Conservation (phyloP, 2,888 invertebrate species). For the Harpalus rufipes region DNA sequence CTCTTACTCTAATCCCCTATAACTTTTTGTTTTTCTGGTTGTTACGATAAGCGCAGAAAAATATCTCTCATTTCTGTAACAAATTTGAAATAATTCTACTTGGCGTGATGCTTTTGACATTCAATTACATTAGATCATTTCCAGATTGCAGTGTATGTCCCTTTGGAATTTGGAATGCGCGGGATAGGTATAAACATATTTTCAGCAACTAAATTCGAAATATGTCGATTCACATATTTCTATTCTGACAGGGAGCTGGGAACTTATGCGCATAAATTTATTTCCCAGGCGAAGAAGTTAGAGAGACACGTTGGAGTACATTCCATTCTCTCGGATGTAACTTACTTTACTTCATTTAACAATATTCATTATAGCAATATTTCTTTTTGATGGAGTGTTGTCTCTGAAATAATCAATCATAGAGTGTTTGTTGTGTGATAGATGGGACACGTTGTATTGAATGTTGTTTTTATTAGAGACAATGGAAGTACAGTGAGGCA, state of each 20-base stretch:
- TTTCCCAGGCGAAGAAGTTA: not conserved
- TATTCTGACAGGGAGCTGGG: conserved; percentile 34
- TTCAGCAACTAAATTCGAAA: conserved; percentile 59
- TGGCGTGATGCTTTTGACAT: conserved; percentile 30
- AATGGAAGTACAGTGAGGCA: not conserved
- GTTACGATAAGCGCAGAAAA: not conserved
- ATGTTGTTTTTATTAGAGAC: conserved; percentile 37
- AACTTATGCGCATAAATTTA: conserved; percentile 58
- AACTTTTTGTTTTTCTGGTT: not conserved
- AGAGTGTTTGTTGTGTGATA: not conserved
- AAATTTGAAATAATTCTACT: conserved; percentile 18
- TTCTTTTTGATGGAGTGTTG: not conserved
- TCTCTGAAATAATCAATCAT: not conserved
- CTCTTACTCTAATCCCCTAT: not conserved
- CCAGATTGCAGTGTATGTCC: conserved; percentile 24
- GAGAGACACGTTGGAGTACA: not conserved
- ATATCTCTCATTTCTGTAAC: conserved; percentile 12
- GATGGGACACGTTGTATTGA: conserved; percentile 6
- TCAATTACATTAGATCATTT: conserved; percentile 32
- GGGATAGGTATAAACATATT: conserved; percentile 35
- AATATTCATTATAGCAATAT: too few relatives aligned
- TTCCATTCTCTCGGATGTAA: not conserved
- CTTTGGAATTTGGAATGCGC: conserved; percentile 8
- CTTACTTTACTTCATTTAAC: not conserved
- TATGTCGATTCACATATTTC: conserved; percentile 46